phyloP scores from a whole-genome alignment of 2,888 invertebrate species.

The Aspidiotus destructor region DNA sequence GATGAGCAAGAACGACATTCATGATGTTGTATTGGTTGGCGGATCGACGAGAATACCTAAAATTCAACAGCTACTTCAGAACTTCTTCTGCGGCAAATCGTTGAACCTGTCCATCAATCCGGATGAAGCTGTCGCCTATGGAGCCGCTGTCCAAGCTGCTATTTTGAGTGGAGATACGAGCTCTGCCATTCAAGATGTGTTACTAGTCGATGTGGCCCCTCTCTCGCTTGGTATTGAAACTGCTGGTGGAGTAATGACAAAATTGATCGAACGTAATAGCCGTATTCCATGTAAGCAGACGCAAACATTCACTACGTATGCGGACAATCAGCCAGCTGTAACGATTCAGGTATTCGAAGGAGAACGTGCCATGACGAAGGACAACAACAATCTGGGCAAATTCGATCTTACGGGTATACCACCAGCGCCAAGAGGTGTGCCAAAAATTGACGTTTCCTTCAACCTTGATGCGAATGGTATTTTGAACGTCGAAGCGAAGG shows the following conservation, averaged over 20 bases:
- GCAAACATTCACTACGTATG: conserved; percentile 74
- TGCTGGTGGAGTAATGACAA: conserved; percentile 66
- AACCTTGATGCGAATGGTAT: conserved; percentile 89
- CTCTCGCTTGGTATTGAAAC: conserved; percentile 58
- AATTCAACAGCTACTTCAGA: conserved; percentile 40
- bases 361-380: conserved; percentile 76
- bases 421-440: conserved; percentile 70
- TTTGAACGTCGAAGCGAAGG: conserved; percentile 54
- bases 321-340: conserved; percentile 84
- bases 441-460: conserved; percentile 70
- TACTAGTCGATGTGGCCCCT: conserved; percentile 58
- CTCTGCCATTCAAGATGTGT: conserved; percentile 60
- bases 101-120: conserved; percentile 66
- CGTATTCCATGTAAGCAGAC: conserved; percentile 55
- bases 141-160: conserved; percentile 69
- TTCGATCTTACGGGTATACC: conserved; percentile 64
- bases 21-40: conserved; percentile 46
- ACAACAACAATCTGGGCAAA: conserved; percentile 74
- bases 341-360: conserved; percentile 77
- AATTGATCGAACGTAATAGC: conserved; percentile 44
- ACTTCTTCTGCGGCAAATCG: conserved; percentile 49
- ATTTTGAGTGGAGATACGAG: conserved; percentile 56
- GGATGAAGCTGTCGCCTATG: conserved; percentile 75
- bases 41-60: conserved; percentile 44
- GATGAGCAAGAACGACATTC: conserved; percentile 43